These are phyloP conservation scores for Neolamprologus kungweensis DNA, from an alignment of 2,113 vertebrate species.

Conservation along the genomic window DNA sequence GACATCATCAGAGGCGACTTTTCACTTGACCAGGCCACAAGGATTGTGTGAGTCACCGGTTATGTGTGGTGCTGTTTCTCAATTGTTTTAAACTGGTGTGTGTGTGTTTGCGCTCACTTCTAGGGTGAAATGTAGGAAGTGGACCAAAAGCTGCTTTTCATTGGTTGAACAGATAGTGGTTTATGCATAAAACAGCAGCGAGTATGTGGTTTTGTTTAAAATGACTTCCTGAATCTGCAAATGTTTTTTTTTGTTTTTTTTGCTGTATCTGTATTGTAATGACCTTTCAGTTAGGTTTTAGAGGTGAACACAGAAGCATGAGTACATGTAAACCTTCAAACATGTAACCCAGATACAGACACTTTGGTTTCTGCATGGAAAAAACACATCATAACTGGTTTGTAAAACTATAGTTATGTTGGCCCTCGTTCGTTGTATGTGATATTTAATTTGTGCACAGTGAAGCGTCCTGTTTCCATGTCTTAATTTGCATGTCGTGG, in stretches of 20 bases:
- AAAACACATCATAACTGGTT: background rate
- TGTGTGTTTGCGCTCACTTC: background rate
- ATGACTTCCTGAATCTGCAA: background rate
- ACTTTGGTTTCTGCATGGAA: background rate
- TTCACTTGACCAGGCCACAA: slow-evolving; percentile 71
- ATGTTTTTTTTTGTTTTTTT: background rate
- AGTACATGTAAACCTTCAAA: background rate
- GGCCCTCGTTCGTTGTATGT: background rate
- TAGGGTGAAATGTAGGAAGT: background rate
- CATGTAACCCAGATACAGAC: background rate
- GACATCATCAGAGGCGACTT: slow-evolving; percentile 75
- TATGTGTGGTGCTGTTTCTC: background rate
- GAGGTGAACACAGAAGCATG: background rate
- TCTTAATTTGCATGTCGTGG: background rate
- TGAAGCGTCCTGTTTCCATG: background rate
- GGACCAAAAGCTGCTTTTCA: background rate
- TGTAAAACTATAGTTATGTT: background rate
- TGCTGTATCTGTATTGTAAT: background rate
- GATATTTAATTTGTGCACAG: background rate
- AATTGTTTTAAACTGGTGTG: background rate
- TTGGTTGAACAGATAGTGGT: background rate
- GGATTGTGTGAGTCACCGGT: slow-evolving; percentile 63
- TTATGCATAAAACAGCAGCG: background rate
- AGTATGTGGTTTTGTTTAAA: background rate
- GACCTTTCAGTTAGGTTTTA: background rate